Evolutionary conservation across 2,888 invertebrate species (phyloP), one percentile per base, ranked within the genome.

Genomic region (Neria commutata): DNA sequence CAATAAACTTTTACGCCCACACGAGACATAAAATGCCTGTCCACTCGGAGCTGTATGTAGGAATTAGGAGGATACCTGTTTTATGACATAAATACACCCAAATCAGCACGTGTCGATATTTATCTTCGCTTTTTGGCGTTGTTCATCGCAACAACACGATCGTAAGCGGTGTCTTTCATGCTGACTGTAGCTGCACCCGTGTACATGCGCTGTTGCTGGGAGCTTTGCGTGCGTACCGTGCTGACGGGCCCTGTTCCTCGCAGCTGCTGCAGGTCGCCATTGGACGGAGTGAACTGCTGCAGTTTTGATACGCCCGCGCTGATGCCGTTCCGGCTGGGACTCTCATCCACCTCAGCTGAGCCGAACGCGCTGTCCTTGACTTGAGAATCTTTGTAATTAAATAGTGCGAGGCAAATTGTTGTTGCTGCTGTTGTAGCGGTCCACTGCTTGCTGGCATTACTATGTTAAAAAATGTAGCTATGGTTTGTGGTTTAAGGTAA

Each of bases 311-410:
- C 14, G n/a, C 8, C 16, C 26, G 40, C 53, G 16, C 8, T 34
- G 49, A 34, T 58, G 10, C 51, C 58, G 45, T 33, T 67, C 48
- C 58, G 63, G 59, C 56, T 57, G 57, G 60, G 67, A 60, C 60
- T 69, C 51, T 73, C 78, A 60, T 63, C 72, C 16, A 71, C 71
- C 65, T 76, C 78, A n/a, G 72, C 66, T 6, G 87, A 87, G 48
- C 86, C 87, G 67, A 86, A 87, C 5, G 86, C 87, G 67, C 86
- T 87, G 71, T 87, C 87, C 81, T 86, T 87, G 65, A 80, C 72
- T 74, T 76, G 75, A 70, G 73, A 76, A 72, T 74, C 74, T 68
- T 74, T 72, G 61, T 64, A 71, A 72, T 77, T 69, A 73, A 71
- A 66, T 73, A 72, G 59, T 69, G 54, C 16, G 50, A 33, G 10